Base-by-base conservation (phyloP, 2,113 vertebrate genomes). In the Scomber scombrus region DNA sequence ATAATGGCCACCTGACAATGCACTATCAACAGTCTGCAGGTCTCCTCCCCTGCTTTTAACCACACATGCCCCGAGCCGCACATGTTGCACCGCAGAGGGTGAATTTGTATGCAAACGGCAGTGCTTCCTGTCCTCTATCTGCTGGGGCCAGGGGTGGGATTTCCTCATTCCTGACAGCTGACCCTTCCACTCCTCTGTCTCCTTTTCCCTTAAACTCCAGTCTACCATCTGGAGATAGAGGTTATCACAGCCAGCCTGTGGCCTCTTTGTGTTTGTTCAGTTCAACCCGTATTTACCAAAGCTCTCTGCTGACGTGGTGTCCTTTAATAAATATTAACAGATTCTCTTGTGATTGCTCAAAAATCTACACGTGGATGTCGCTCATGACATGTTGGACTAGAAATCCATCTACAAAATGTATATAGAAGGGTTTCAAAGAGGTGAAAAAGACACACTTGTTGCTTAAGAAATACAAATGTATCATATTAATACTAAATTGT, bases 111-210 rank as follows among this genome's bases (percentile, higher is more conserved):
- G 88, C 83, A 90, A 89, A 88, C 71, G 58, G 63, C 0, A 54
- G 52, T 21, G 57, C 85, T 92, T 94, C 89, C 93, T 93, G 91
- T 72, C 57, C 74, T 76, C 79, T 88, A 82, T 90, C 88, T 86
- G 65, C 66, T 29, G 78, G 65, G 81, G 66, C 82, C 81, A 86
- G 88, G 88, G 34, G 89, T 89, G 91, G 92, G 91, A 91, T 88
- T 92, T 94, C 91, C 91, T 93, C 89, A 89, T 93, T 91, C 86
- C 88, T 89, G 84, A 77, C 12, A 67, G 84, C 69, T 84, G 84
- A 86, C 89, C 91, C 73, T 72, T 66, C 52, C 6, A n/a, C 76
- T 77, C 76, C 65, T 72, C 78, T 84, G 76, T 72, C 88, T 86
- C 81, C 69, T 31, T 45, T 26, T 34, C 80, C 56, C 82, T 84